Evolutionary conservation across 2,888 invertebrate species (phyloP), one percentile per base, ranked within the genome.

Genomic region (Scaptomyza flava): DNA sequence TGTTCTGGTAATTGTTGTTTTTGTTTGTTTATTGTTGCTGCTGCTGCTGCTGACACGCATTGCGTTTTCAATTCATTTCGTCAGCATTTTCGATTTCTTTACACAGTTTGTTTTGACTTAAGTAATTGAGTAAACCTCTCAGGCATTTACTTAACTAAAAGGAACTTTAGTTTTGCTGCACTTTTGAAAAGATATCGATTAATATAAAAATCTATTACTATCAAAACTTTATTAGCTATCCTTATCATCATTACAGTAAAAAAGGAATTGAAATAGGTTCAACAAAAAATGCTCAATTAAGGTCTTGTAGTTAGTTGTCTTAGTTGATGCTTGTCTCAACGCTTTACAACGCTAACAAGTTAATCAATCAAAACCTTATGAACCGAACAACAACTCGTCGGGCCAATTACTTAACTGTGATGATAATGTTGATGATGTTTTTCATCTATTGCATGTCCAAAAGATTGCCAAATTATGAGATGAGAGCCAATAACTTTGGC

Each of bases 51-150:
- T 62, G 72, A 68, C 69, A 76, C 67, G 68, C 69, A 76, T 62
- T 70, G 52, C 60, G 65, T 65, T 69, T 51, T 23, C 63, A 67
- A 77, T 70, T 73, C 52, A 77, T 73, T 76, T 72, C 41, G 58
- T 53, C 58, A 56, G 27, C 53, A 45, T 50, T 58, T 48, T 61
- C 67, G 41, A 52, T 53, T 61, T 54, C 52, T 48, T 62, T 12
- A 33, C 59, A 38, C 45, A 2, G 33, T 63, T 62, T 68, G 48
- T 43, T 72, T 46, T 57, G 63, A 43, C 48, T 72, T 36, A 6
- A 9, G 3, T 53, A 58, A 64, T 58, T 68, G 14, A 58, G 27
- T 14, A 9, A 31, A 38, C 5, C 34, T 9, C 59, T 41, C 36
- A 20, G 7, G 30, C 27, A n/a, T 36, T 47, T 47, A 27, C 6